phyloP scores from a whole-genome alignment of 2,888 invertebrate genomes.

The Drosophila phalerata region DNA sequence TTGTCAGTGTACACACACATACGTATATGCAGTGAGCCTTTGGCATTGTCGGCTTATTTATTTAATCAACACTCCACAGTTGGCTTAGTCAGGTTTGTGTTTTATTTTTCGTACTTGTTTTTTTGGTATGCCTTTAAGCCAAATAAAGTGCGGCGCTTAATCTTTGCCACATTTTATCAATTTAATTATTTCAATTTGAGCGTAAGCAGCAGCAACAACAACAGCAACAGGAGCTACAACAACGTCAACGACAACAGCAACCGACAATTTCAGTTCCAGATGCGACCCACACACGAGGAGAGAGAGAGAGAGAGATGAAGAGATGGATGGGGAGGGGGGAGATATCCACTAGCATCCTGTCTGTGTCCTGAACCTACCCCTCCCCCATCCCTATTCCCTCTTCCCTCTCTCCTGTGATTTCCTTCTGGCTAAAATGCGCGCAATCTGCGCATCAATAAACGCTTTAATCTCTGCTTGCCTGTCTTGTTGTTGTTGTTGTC shows the following conservation, averaged over 20 bases:
- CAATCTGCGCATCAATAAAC: conserved; percentile 81
- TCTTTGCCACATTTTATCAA: conserved; percentile 81
- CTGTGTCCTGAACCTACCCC: conserved; percentile 29
- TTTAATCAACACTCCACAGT: conserved; percentile 80
- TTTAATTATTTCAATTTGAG: conserved; percentile 82
- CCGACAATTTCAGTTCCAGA: conserved; percentile 74
- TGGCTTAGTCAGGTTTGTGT: conserved; percentile 66
- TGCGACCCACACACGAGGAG: conserved; percentile 41
- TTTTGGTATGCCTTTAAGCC: conserved; percentile 75
- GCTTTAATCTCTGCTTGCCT: conserved; percentile 80
- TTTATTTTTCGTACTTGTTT: conserved; percentile 24
- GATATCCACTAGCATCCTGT: conserved; percentile 59
- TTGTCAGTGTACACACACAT: background rate
- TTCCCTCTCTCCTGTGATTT: conserved; percentile 28
- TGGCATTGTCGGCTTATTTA: conserved; percentile 76
- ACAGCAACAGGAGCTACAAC: conserved; percentile 25
- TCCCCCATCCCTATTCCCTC: background rate
- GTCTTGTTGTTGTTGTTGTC: conserved; percentile 68
- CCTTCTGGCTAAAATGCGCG: conserved; percentile 81
- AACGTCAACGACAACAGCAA: conserved; percentile 52
- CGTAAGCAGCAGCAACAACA: conserved; percentile 73
- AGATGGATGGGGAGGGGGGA: conserved; percentile 32
- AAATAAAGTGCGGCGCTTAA: conserved; percentile 81
- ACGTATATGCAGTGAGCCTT: conserved; percentile 34
- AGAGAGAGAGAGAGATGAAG: conserved; percentile 12